phyloP scores from a whole-genome alignment of 2,888 invertebrate species.

The Drosophila fungiperda region DNA sequence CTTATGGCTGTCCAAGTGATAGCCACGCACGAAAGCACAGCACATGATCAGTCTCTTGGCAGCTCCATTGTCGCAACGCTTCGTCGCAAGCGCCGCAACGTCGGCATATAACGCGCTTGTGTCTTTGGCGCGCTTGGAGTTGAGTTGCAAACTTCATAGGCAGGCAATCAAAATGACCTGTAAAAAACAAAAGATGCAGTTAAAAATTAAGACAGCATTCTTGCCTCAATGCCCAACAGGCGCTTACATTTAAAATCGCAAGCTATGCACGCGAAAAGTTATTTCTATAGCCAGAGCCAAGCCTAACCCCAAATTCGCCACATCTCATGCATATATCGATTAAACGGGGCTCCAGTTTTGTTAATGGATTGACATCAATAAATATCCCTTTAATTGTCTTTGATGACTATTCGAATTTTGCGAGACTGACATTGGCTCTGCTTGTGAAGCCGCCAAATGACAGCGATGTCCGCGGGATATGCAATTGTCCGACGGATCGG shows the following conservation, averaged over 20 bases:
- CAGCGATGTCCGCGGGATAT: slow-evolving; percentile 86
- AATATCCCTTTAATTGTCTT: slow-evolving; percentile 9
- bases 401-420: neutral
- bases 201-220: neutral
- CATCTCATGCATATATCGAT: slow-evolving; percentile 74
- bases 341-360: slow-evolving; percentile 27
- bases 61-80: neutral
- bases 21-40: slow-evolving; percentile 93
- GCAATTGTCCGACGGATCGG: slow-evolving; percentile 94
- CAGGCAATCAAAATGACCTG: slow-evolving; percentile 79
- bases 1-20: slow-evolving; percentile 92
- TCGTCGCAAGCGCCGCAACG: slow-evolving; percentile 88
- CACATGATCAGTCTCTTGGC: slow-evolving; percentile 88
- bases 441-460: slow-evolving; percentile 25
- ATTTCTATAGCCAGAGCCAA: slow-evolving; percentile 74
- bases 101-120: slow-evolving; percentile 96
- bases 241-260: slow-evolving; percentile 74
- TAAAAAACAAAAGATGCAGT: neutral
- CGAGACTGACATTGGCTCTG: neutral
- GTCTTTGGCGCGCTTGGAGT: slow-evolving; percentile 84
- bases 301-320: slow-evolving; percentile 70
- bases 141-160: slow-evolving; percentile 71
- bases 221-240: neutral
- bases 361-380: neutral
- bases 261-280: slow-evolving; percentile 77